phyloP scores from a whole-genome alignment of 2,113 vertebrate species.

The Ptyas mucosa region DNA sequence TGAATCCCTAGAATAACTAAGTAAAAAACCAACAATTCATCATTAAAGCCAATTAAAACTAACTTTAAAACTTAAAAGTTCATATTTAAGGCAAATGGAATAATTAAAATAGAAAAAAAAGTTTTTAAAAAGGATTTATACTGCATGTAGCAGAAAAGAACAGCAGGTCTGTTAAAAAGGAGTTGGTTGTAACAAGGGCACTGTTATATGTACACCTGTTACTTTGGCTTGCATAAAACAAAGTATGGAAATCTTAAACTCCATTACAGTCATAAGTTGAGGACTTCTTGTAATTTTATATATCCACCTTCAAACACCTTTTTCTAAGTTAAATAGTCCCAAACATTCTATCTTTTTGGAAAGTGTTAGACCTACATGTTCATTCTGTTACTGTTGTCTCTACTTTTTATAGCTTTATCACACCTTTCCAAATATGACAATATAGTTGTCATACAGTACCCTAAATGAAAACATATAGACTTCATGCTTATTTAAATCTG shows the following conservation, averaged over 20 bases:
- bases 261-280: too few species aligned
- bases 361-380: not conserved
- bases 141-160: not conserved
- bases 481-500: not conserved
- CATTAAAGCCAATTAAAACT: not conserved
- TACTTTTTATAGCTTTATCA: not conserved
- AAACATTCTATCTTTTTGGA: not conserved
- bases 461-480: not conserved
- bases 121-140: not conserved
- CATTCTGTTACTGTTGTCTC: not conserved
- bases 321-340: not conserved
- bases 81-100: not conserved
- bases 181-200: not conserved
- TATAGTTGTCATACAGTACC: not conserved
- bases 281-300: not conserved
- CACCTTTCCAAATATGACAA: not conserved
- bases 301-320: not conserved
- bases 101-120: not conserved
- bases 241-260: not conserved
- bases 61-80: not conserved
- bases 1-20: conserved; percentile 1
- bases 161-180: not conserved
- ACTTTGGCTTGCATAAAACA: not conserved
- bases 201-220: not conserved
- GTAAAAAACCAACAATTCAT: not conserved